Conservation (phyloP, 2,797 vertebrate species). For the Denticeps clupeoides region DNA sequence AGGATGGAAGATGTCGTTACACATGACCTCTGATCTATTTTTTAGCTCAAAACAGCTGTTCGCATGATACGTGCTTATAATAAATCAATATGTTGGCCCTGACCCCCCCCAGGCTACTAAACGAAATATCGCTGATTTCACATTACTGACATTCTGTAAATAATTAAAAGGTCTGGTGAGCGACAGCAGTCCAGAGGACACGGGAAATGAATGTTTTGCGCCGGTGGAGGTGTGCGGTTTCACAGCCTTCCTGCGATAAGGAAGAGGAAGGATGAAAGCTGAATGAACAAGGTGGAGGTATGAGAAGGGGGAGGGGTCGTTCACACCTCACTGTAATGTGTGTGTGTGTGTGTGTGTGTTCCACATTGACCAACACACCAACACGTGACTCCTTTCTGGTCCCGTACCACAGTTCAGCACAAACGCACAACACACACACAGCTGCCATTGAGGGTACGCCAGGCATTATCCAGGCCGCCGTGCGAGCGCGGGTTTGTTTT, state of each 20-base stretch:
- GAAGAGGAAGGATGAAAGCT: background rate
- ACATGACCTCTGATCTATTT: conserved; percentile 57
- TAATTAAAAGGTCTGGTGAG: conserved; percentile 46
- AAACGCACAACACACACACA: too few relatives aligned
- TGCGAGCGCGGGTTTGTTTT: conserved; percentile 46
- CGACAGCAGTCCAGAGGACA: conserved; percentile 33
- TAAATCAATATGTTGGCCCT: conserved; percentile 50
- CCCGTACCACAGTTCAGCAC: too few relatives aligned
- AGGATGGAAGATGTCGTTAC: conserved; percentile 46
- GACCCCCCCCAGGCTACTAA: conserved; percentile 41
- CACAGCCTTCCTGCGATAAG: conserved; percentile 21
- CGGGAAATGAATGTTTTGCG: conserved; percentile 52
- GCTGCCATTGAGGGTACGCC: too few relatives aligned
- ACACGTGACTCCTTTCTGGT: too few relatives aligned
- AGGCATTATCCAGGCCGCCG: conserved; percentile 37
- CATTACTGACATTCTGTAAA: conserved; percentile 52
- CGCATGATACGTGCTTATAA: conserved; percentile 48
- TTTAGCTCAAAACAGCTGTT: conserved; percentile 64
- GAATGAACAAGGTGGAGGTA: too few relatives aligned
- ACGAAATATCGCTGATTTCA: conserved; percentile 60
- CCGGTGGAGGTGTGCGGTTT: conserved; percentile 43
- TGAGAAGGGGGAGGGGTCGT: too few relatives aligned
- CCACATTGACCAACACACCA: too few relatives aligned
- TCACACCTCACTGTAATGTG: too few relatives aligned
- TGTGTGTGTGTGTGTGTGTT: conserved; percentile 3